A percentile compares a stretch with the other conserved stretches of the same genome.
Evolutionary conservation across 2,888 invertebrate species (phyloP).

Genomic region (Campoplex capitator): DNA sequence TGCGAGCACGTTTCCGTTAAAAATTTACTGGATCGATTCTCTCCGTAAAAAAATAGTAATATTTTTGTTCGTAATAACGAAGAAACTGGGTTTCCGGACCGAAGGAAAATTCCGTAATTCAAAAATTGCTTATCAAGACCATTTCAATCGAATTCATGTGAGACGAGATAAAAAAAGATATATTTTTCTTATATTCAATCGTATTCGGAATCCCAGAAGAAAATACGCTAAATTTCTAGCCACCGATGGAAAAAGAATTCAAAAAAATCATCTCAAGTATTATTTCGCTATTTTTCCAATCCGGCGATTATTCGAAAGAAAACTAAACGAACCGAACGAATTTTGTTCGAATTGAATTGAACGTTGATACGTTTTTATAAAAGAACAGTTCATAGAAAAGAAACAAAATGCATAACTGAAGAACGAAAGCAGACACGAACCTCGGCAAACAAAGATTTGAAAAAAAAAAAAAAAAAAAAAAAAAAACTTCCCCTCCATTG

Average conservation of each 20-base stretch:
- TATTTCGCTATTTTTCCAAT: too few species aligned
- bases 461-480: neutral
- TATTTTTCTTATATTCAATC: too few species aligned
- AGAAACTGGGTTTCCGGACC: neutral
- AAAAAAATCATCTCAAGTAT: too few species aligned
- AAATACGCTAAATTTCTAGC: too few species aligned
- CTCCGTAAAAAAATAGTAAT: neutral
- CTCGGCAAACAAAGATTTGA: neutral
- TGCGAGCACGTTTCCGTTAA: neutral
- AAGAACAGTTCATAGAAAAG: neutral
- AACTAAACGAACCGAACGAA: neutral
- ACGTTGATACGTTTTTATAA: neutral
- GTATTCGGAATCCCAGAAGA: too few species aligned
- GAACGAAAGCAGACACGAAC: neutral
- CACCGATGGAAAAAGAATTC: too few species aligned
- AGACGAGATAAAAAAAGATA: too few species aligned
- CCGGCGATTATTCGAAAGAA: too few species aligned
- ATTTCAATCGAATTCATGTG: neutral
- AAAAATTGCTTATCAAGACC: neutral
- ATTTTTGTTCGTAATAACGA: neutral
- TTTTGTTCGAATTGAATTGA: neutral
- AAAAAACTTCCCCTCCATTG: conserved; percentile 10
- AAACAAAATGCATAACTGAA: neutral
- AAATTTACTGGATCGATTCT: conserved; percentile 4
- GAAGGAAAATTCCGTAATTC: neutral